phyloP scores from a whole-genome alignment of 2,113 vertebrate species.

The Tenrec ecaudatus region DNA sequence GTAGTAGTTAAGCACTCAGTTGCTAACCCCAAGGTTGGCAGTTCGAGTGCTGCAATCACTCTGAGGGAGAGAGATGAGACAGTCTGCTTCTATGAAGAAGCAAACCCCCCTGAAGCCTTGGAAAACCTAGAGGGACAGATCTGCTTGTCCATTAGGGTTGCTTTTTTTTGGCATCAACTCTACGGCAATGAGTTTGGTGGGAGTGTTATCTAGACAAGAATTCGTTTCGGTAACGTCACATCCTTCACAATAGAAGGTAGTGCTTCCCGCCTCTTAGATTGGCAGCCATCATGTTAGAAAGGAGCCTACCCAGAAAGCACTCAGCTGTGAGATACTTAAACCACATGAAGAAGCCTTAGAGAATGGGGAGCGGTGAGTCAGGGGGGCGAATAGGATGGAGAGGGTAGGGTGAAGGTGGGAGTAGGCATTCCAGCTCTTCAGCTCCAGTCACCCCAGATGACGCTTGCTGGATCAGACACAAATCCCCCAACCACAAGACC shows the following conservation, averaged over 20 bases:
- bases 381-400: not conserved
- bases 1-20: not conserved
- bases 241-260: not conserved
- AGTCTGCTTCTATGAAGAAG: not conserved
- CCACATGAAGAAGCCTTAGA: not conserved
- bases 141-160: not conserved
- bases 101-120: not conserved
- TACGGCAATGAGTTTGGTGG: too few species aligned
- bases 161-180: not conserved
- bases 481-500: too few species aligned
- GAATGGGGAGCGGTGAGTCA: not conserved
- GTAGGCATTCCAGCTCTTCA: not conserved
- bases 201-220: not conserved
- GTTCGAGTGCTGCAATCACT: not conserved
- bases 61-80: not conserved
- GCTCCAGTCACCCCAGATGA: too few species aligned
- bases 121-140: not conserved
- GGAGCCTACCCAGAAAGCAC: not conserved
- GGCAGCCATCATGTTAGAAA: not conserved
- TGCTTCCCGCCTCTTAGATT: not conserved
- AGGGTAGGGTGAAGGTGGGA: not conserved
- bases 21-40: not conserved
- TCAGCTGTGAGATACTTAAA: not conserved
- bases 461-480: too few species aligned
- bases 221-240: fast-evolving